Conservation (phyloP, 2,888 invertebrate genomes). For the Nephrotoma guestfalica region DNA sequence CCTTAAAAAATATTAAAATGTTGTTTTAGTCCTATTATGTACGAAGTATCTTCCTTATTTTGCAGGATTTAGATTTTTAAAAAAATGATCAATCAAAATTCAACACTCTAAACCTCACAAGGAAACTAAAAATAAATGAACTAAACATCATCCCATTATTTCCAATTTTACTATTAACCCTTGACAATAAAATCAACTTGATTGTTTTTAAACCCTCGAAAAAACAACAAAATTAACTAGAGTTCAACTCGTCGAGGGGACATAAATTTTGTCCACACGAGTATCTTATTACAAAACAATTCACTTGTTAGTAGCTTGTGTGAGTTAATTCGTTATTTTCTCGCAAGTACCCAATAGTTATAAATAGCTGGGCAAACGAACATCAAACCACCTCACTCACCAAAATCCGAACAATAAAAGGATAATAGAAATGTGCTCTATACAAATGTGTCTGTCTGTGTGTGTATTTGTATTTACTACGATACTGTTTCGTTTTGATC, state of each 20-base stretch:
- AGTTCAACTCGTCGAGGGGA: neutral
- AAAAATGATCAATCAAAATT: neutral
- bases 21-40: no score
- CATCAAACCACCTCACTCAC: neutral
- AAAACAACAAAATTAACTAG: neutral
- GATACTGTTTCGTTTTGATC: no score
- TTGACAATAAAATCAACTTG: neutral
- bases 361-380: neutral
- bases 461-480: neutral
- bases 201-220: neutral
- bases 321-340: neutral
- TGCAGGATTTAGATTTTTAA: neutral
- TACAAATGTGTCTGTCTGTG: neutral
- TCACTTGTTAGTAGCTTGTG: neutral
- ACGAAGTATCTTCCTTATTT: no score
- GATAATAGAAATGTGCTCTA: neutral
- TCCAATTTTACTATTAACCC: neutral
- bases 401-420: neutral
- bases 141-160: neutral
- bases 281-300: slow-evolving; percentile 9
- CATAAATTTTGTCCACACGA: slow-evolving; percentile 8
- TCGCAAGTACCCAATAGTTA: neutral
- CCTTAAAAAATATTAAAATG: no score
- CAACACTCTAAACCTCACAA: neutral
- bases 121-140: neutral